Evolutionary conservation across 2,797 vertebrate genomes (phyloP).

Genomic region (Pangasius macronema): DNA sequence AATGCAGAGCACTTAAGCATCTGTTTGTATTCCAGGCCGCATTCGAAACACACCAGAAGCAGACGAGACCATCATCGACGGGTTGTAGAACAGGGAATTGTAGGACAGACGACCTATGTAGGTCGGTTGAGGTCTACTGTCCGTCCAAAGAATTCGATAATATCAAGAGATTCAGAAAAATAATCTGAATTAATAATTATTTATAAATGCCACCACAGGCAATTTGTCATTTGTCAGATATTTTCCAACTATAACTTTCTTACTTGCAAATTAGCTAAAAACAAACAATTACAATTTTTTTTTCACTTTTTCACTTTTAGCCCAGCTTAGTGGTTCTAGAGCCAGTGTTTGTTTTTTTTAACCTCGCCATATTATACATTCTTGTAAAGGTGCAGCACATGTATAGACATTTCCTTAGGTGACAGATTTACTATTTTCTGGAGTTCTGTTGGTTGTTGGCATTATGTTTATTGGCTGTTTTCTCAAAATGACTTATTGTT

Average conservation of each 20-base stretch:
- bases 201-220: not conserved
- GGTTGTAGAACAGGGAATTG: too few relatives aligned
- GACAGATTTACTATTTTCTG: not conserved
- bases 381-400: not conserved
- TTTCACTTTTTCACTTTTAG: not conserved
- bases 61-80: conserved; percentile 90
- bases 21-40: conserved; percentile 74
- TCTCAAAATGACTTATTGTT: not conserved
- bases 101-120: too few relatives aligned
- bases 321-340: not conserved
- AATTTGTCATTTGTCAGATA: not conserved
- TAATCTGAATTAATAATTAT: not conserved
- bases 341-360: not conserved
- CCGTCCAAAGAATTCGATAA: too few relatives aligned
- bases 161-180: not conserved
- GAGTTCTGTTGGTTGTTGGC: not conserved
- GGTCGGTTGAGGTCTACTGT: too few relatives aligned
- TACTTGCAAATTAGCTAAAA: not conserved
- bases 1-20: not conserved
- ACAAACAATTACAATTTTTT: not conserved
- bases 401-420: not conserved
- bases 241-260: not conserved
- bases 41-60: conserved; percentile 92
- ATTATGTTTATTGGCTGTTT: not conserved
- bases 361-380: not conserved